A percentile compares a stretch with the other conserved stretches of the same genome.
These are phyloP conservation scores for Branchipolynoe longqiensis DNA, from an alignment of 2,888 invertebrate species.

Conservation along the genomic window DNA sequence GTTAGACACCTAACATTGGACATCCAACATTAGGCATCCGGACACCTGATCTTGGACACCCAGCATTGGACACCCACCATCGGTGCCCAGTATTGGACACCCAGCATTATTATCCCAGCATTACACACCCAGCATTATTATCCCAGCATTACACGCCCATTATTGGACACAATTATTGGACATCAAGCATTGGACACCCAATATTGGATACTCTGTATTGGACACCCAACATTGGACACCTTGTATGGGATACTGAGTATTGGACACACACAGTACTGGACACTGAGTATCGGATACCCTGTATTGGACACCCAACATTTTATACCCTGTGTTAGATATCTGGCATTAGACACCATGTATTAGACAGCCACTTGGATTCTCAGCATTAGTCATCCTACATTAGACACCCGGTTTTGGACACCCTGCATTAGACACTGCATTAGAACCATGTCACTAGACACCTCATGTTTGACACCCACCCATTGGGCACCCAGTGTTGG, in stretches of 20 bases:
- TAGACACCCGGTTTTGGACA: background rate
- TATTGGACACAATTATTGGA: background rate
- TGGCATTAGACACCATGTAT: background rate
- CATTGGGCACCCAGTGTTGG: background rate
- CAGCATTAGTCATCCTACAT: background rate
- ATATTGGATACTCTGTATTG: background rate
- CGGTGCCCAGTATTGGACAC: background rate
- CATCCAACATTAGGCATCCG: background rate
- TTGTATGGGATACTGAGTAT: background rate
- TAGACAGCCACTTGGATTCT: background rate
- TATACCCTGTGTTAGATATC: background rate
- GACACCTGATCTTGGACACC: background rate
- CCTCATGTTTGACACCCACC: background rate
- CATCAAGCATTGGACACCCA: background rate
- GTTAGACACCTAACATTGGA: background rate
- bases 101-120: background rate
- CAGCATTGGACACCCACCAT: background rate
- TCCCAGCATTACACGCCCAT: background rate
- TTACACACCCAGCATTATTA: background rate
- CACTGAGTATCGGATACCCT: background rate
- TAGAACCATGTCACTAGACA: background rate
- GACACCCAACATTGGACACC: background rate
- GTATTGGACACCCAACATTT: background rate
- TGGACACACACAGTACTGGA: background rate
- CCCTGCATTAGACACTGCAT: background rate